Evolutionary conservation across 2,888 invertebrate species (phyloP).

Genomic region (Lasioglossum vierecki): DNA sequence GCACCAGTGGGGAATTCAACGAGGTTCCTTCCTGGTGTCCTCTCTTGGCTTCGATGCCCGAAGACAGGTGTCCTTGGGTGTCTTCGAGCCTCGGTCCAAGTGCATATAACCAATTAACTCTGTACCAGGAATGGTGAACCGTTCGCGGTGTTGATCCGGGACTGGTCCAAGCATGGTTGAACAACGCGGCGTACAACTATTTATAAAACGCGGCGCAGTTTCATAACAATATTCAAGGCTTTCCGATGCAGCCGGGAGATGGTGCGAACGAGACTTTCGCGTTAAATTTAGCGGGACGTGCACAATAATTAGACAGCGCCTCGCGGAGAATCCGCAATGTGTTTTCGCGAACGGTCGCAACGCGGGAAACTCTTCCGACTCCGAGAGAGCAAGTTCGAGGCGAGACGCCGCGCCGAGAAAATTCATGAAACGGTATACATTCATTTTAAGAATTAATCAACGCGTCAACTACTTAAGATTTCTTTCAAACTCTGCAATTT

Average conservation of each 20-base stretch:
- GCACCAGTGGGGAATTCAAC: not conserved
- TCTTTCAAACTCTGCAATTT: not conserved
- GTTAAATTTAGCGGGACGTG: slow-evolving; percentile 45
- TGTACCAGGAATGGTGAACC: not conserved
- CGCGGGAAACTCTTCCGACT: not conserved
- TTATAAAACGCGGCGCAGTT: slow-evolving; percentile 40
- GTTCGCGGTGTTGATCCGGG: not conserved
- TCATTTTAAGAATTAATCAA: not conserved
- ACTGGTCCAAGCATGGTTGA: not conserved
- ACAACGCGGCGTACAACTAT: slow-evolving; percentile 30
- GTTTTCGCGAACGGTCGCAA: not conserved
- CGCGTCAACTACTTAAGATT: too few relatives aligned
- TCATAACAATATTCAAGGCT: slow-evolving; percentile 55
- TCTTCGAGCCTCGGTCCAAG: not conserved
- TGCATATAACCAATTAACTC: not conserved
- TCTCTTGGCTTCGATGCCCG: slow-evolving; percentile 12
- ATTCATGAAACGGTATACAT: not conserved
- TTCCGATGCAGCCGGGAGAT: slow-evolving; percentile 31
- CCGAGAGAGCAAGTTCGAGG: not conserved
- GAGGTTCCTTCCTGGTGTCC: too few relatives aligned
- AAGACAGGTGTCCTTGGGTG: not conserved
- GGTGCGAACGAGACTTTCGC: slow-evolving; percentile 35
- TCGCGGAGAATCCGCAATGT: not conserved
- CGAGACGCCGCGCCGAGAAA: not conserved
- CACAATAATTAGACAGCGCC: not conserved